A percentile compares a stretch with the other conserved stretches of the same genome.
Evolutionary conservation across 2,797 vertebrate genomes (phyloP).

Genomic region (Hemibagrus guttatus): DNA sequence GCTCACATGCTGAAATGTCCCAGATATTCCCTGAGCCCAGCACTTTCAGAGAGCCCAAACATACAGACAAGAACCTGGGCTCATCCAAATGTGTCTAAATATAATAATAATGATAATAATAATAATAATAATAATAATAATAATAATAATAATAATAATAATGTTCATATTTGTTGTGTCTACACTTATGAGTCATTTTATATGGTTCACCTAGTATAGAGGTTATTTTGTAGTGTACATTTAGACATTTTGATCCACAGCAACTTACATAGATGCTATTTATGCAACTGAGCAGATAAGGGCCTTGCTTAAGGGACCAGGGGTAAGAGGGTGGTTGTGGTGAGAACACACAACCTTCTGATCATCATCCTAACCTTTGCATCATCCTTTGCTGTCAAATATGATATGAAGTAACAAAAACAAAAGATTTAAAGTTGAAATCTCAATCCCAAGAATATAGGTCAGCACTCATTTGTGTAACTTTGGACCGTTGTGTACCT

Average conservation of each 20-base stretch:
- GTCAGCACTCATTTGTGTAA: not conserved
- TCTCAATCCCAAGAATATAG: not conserved
- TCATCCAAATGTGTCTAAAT: not conserved
- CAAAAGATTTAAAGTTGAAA: not conserved
- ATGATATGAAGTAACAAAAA: not conserved
- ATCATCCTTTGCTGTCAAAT: not conserved
- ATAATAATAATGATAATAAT: not conserved
- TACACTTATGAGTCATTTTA: not conserved
- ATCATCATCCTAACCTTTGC: too few species aligned
- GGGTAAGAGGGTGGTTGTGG: too few species aligned
- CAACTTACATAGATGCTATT: too few species aligned
- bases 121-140: not conserved
- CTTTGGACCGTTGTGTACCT: not conserved
- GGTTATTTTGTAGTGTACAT: not conserved
- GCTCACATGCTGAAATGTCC: not conserved
- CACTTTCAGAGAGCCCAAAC: not conserved
- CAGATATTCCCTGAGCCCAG: not conserved
- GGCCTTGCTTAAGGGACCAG: too few species aligned
- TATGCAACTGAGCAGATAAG: too few species aligned
- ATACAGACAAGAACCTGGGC: not conserved
- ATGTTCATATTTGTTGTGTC: not conserved
- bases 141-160: not conserved
- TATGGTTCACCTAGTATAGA: not conserved
- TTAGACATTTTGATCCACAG: not conserved
- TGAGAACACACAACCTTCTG: too few species aligned